Percentiles rank a stretch among this genome's conserved stretches.
Conservation (phyloP, 1,140 invertebrate genomes). For the Rhizoglyphus robini region DNA sequence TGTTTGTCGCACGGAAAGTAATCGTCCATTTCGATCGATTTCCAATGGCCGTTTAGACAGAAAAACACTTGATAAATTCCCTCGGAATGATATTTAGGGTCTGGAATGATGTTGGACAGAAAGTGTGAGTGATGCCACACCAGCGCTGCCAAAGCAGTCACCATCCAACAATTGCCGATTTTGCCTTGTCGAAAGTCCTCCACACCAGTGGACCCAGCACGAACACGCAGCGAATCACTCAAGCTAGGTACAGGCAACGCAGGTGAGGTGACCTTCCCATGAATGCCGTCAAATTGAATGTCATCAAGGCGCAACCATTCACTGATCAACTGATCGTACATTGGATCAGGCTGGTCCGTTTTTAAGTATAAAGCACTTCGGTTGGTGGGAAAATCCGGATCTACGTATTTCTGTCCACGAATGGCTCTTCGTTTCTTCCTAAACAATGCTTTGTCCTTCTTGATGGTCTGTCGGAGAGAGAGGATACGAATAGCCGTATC, state of each 20-base stretch:
- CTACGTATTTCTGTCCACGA: too few species aligned
- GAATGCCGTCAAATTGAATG: not conserved
- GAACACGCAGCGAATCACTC: not conserved
- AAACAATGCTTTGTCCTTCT: too few species aligned
- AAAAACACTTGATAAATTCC: not conserved
- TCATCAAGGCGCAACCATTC: not conserved
- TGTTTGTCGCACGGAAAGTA: not conserved
- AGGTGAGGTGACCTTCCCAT: not conserved
- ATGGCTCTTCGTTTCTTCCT: too few species aligned
- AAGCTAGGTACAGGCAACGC: not conserved
- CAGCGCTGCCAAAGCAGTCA: not conserved
- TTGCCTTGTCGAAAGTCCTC: not conserved
- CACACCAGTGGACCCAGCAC: not conserved
- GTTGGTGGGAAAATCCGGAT: not conserved
- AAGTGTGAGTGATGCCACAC: not conserved
- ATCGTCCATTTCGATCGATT: not conserved
- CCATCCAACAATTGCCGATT: slow-evolving; percentile 1
- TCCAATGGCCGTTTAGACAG: not conserved
- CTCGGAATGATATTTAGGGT: not conserved
- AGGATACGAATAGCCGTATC: too few species aligned
- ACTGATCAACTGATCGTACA: not conserved
- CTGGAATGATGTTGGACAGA: not conserved
- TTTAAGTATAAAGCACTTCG: not conserved
- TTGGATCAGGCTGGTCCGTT: not conserved
- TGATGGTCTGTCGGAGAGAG: too few species aligned